Percentiles rank a stretch among this genome's conserved stretches.
Conservation (phyloP, 2,797 vertebrate genomes). For the Tapera naevia region DNA sequence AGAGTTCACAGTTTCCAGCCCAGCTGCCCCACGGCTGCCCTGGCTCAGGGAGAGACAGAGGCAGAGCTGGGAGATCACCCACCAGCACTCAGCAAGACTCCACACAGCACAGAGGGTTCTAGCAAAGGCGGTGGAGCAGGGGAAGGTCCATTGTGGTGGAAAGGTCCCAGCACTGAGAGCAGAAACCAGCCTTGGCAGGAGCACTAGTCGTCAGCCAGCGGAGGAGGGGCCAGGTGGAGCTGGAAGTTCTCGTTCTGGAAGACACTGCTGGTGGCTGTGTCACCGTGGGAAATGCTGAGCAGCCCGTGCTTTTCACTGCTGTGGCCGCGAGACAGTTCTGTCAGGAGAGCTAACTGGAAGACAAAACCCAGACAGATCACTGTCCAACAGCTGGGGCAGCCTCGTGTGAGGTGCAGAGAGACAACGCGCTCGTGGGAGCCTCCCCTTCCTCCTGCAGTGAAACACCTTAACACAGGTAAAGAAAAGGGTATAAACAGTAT, state of each 20-base stretch:
- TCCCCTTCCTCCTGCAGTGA: fast-evolving
- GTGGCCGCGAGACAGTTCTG: slow-evolving; percentile 82
- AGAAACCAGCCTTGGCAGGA: not conserved
- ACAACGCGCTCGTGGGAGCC: not conserved
- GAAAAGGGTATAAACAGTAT: not conserved
- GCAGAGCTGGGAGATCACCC: not conserved
- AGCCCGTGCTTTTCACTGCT: slow-evolving; percentile 77
- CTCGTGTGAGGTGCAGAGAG: not conserved
- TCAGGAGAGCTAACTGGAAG: slow-evolving; percentile 89
- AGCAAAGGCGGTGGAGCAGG: fast-evolving
- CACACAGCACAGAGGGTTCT: not conserved
- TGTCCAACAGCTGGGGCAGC: too few species aligned
- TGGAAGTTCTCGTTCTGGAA: slow-evolving; percentile 89
- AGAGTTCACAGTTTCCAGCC: not conserved
- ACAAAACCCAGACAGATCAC: not conserved
- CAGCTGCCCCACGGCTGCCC: not conserved
- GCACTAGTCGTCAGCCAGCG: slow-evolving; percentile 79
- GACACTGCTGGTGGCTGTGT: slow-evolving; percentile 76
- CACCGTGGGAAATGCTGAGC: slow-evolving; percentile 75
- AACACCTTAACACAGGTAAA: not conserved
- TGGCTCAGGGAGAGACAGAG: fast-evolving
- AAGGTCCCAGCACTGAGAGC: not conserved
- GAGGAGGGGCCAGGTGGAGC: slow-evolving; percentile 89
- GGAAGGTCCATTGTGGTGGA: not conserved
- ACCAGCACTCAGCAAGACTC: not conserved